These are phyloP conservation scores for Siphlonurus alternatus DNA, from an alignment of 2,888 invertebrate species.

Conservation along the genomic window DNA sequence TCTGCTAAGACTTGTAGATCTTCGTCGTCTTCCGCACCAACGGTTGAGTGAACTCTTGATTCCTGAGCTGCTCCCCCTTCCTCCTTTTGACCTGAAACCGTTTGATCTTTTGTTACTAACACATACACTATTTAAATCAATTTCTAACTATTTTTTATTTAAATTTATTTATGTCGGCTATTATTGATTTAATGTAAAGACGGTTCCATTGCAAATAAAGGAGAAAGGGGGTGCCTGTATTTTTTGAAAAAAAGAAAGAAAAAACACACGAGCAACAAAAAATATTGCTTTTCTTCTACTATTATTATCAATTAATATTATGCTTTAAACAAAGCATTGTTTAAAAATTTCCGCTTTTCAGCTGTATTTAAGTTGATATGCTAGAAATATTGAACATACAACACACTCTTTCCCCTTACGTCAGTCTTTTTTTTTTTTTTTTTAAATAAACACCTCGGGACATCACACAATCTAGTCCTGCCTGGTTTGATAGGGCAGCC, in stretches of 20 bases:
- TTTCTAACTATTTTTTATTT: not conserved
- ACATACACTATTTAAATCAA: not conserved
- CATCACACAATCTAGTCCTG: too few species aligned
- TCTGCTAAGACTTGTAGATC: not conserved
- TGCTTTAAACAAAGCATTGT: too few species aligned
- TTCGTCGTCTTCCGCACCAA: not conserved
- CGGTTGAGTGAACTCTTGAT: not conserved
- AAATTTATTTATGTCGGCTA: not conserved
- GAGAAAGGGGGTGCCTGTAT: not conserved
- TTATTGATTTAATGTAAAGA: too few species aligned
- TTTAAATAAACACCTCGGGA: too few species aligned
- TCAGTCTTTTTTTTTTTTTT: too few species aligned
- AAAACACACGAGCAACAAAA: not conserved
- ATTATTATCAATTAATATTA: too few species aligned
- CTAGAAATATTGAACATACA: too few species aligned
- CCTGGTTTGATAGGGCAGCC: too few species aligned
- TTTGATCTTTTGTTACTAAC: not conserved
- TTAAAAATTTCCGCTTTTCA: too few species aligned
- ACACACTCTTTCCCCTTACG: too few species aligned
- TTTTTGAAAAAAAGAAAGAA: not conserved
- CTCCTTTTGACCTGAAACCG: not conserved
- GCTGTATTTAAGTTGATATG: too few species aligned
- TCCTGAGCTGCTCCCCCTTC: not conserved
- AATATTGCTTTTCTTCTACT: not conserved
- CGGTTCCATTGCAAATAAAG: not conserved